Evolutionary conservation across 2,888 invertebrate species (phyloP), one percentile per base, ranked within the genome.

Genomic region (Nephrotoma guestfalica): DNA sequence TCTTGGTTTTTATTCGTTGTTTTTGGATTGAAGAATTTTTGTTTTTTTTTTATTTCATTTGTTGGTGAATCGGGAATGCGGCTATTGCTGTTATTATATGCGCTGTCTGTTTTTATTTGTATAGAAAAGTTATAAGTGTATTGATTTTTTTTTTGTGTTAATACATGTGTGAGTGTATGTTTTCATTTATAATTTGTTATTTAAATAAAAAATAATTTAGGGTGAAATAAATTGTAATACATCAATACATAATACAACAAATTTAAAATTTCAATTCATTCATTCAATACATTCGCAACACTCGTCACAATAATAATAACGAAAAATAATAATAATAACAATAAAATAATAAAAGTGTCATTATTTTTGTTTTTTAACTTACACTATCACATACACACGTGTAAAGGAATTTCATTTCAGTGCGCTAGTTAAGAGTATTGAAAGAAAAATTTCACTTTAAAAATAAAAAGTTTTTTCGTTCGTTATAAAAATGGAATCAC

Each of bases 401-500:
- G 84, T 41, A 42, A 84, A 84, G 42, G 84, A 84, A 84, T 84
- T 84, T 84, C 41, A 84, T 84, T 84, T 84, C 41, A 84, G 84
- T 84, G 84, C 84, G 84, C 84, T 84, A 84, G 84, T 84, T 84
- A 84, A 84, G 42, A 84, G 84, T n/a, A 84, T 6, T 15, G 84
- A 43, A 43, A 85, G 6, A 83, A 83, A 18, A 85, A 85, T 43
- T 85, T 85, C 85, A 41, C 85, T 85, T 85, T 85, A 85, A 41
- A 42, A 85, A 85, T 85, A 84, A 84, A 43, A 43, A 85, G 18
- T 85, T 84, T 84, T 83, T 83, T 41, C 9, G 57, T 30, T 84
- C 42, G n/a, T 84, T 41, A 30, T 43, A 85, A 43, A 43, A 85
- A 94, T 95, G 91, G 97, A 97, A 93, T 95, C 96, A 87, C 96